A percentile compares a stretch with the other conserved stretches of the same genome.
Conservation (phyloP, 2,888 invertebrate genomes). For the Hydrotaea cyrtoneurina region DNA sequence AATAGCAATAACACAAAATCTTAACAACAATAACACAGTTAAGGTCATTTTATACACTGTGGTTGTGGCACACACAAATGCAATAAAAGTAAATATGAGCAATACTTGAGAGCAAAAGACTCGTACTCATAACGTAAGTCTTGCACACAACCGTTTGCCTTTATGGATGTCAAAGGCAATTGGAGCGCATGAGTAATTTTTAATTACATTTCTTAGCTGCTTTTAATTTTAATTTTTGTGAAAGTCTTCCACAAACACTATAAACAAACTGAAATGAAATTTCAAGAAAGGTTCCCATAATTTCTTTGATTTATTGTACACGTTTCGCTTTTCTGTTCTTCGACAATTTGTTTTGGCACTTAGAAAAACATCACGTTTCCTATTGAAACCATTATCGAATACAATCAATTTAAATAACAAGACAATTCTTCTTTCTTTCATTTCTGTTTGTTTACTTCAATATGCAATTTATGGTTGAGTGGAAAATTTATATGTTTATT, state of each 20-base stretch:
- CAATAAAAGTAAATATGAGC: not conserved
- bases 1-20: not conserved
- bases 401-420: slow-evolving; percentile 62
- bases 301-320: not conserved
- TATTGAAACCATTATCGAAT: slow-evolving; percentile 57
- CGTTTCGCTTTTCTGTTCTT: not conserved
- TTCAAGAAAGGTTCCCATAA: too few relatives aligned
- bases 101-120: not conserved
- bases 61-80: not conserved
- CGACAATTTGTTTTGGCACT: slow-evolving; percentile 18
- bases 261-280: too few relatives aligned
- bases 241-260: too few relatives aligned
- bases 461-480: slow-evolving; percentile 30
- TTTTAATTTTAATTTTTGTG: too few relatives aligned
- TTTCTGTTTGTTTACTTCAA: slow-evolving; percentile 46
- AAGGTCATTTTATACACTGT: slow-evolving; percentile 9
- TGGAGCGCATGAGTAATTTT: slow-evolving; percentile 54
- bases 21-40: slow-evolving; percentile 22
- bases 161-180: slow-evolving; percentile 13
- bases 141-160: not conserved
- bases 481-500: not conserved
- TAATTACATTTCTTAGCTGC: slow-evolving; percentile 38
- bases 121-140: not conserved
- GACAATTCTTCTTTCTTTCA: slow-evolving; percentile 43
- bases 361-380: slow-evolving; percentile 56